Evolutionary conservation across 92 coral and sea anemone genomes (phyloP).

Genomic region (Virgularia gustaviana): DNA sequence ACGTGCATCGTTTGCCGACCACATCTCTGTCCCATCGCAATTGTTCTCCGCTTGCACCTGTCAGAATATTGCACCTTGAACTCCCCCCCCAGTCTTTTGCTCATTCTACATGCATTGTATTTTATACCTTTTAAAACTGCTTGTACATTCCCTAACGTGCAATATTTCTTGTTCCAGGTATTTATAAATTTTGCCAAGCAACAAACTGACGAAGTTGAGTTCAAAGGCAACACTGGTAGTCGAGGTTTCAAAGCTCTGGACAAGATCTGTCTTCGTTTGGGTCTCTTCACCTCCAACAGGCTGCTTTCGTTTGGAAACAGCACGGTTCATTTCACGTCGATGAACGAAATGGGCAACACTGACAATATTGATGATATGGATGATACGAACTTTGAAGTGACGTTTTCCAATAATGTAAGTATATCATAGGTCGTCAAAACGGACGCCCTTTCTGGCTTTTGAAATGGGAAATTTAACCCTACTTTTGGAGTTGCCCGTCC

Average conservation of each 20-base stretch:
- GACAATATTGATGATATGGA: slow-evolving; percentile 1
- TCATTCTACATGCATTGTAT: too few species aligned
- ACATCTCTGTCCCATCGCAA: too few species aligned
- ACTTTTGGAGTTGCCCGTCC: too few species aligned
- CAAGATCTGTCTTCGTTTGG: slow-evolving; percentile 2
- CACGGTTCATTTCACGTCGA: slow-evolving; percentile 17
- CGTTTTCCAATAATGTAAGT: slow-evolving; percentile 30
- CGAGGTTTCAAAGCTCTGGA: slow-evolving; percentile 7
- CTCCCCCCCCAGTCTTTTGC: too few species aligned
- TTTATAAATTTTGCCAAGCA: slow-evolving; percentile 92
- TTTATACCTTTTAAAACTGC: too few species aligned
- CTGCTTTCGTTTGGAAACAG: slow-evolving; percentile 9
- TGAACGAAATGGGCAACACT: neutral
- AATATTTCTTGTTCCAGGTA: slow-evolving; percentile 55
- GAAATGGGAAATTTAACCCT: too few species aligned
- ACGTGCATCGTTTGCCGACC: too few species aligned
- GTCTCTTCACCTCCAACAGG: slow-evolving; percentile 5
- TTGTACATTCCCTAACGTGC: neutral
- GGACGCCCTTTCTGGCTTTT: too few species aligned
- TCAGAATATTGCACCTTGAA: too few species aligned
- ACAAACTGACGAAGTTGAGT: slow-evolving; percentile 94
- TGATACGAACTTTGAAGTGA: slow-evolving; percentile 21
- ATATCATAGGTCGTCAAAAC: too few species aligned
- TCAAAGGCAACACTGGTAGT: slow-evolving; percentile 40
- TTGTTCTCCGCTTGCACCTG: too few species aligned